Conservation (phyloP, 1,140 invertebrate genomes). For the Antheraea pernyi region DNA sequence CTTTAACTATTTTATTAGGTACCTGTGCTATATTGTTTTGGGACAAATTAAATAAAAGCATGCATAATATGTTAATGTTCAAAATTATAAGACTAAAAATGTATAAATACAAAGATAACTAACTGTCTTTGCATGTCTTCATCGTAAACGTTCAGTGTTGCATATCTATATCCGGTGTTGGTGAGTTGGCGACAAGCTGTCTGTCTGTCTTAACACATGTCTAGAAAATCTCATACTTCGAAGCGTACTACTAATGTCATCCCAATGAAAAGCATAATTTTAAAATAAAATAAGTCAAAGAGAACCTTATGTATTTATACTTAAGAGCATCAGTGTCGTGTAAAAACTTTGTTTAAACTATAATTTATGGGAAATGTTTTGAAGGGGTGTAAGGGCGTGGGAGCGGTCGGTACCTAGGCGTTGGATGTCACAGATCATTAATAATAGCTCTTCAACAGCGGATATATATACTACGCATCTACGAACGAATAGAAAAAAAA, state of each 20-base stretch:
- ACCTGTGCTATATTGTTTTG: no score
- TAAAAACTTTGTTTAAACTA: conserved; percentile 18
- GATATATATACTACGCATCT: conserved; percentile 15
- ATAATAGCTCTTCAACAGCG: conserved; percentile 42
- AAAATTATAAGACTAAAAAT: no score
- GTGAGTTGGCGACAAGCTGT: conserved; percentile 65
- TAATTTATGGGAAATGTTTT: conserved; percentile 54
- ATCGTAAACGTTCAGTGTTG: background rate
- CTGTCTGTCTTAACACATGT: conserved; percentile 28
- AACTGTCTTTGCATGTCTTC: background rate
- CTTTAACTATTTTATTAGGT: no score
- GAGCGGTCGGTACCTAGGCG: conserved; percentile 61
- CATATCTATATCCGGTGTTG: conserved; percentile 28
- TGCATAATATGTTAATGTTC: no score
- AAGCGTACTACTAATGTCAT: conserved; percentile 42
- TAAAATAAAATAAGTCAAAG: conserved; percentile 19
- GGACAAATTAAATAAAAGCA: no score
- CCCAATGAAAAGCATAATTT: conserved; percentile 26
- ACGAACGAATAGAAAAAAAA: background rate
- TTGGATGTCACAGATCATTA: conserved; percentile 65
- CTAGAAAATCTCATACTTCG: conserved; percentile 36
- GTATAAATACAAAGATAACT: no score
- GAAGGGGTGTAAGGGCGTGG: conserved; percentile 38
- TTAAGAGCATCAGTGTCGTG: conserved; percentile 14
- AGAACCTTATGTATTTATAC: conserved; percentile 20